Conservation (phyloP, 2,797 vertebrate species). For the Merluccius polli region DNA sequence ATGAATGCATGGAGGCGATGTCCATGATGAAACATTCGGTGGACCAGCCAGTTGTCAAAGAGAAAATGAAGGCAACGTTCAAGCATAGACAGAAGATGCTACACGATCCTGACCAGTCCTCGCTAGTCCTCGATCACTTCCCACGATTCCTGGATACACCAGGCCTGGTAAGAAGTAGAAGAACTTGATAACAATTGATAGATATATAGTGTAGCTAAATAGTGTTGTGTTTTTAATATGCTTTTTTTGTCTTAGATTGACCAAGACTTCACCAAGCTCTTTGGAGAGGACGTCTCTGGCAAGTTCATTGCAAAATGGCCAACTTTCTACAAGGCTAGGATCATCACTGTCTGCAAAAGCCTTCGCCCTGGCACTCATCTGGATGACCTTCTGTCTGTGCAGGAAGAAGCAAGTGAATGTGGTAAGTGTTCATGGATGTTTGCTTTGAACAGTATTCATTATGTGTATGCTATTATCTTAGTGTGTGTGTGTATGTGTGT, state of each 20-base stretch:
- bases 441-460: background rate
- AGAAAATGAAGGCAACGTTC: constrained; percentile 35
- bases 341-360: constrained; percentile 22
- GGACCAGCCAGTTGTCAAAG: constrained; percentile 22
- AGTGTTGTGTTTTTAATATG: constrained; percentile 8
- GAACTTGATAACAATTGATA: no score
- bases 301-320: constrained; percentile 34
- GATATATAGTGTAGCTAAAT: no score
- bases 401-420: constrained; percentile 22
- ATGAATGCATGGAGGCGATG: constrained; percentile 31
- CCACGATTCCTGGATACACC: constrained; percentile 34
- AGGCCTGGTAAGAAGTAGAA: no score
- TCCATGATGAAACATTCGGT: constrained; percentile 29
- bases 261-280: constrained; percentile 33
- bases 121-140: constrained; percentile 30
- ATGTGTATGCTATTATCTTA: background rate
- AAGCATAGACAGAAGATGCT: constrained; percentile 26
- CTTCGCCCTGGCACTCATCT: constrained; percentile 6
- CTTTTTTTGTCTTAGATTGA: constrained; percentile 24
- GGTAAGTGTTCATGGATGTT: constrained; percentile 4
- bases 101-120: constrained; percentile 31
- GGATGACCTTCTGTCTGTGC: constrained; percentile 15
- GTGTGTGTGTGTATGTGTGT: background rate
- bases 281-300: constrained; percentile 26
- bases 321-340: constrained; percentile 25